phyloP scores from a whole-genome alignment of 2,888 invertebrate genomes.

The Brassicogethes aeneus region DNA sequence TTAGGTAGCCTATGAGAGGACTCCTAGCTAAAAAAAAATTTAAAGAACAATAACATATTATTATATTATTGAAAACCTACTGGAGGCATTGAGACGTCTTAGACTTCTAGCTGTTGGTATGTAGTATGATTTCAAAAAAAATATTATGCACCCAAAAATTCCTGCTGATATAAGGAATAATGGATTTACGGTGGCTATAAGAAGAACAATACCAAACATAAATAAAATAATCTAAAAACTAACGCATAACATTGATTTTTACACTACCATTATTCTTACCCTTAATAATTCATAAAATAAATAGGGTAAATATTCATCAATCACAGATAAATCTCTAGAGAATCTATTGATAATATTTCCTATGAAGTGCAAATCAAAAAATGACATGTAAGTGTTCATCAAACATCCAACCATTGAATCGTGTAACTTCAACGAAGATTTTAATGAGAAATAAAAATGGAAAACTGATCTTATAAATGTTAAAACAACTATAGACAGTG shows the following conservation, averaged over 20 bases:
- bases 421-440: background rate
- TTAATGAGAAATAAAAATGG: slow-evolving; percentile 15
- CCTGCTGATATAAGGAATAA: background rate
- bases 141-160: background rate
- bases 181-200: background rate
- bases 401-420: background rate
- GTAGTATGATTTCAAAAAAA: background rate
- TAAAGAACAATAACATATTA: too few species aligned
- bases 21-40: slow-evolving; percentile 33
- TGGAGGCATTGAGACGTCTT: background rate
- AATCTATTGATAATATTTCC: slow-evolving; percentile 7
- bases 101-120: background rate
- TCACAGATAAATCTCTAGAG: slow-evolving; percentile 3
- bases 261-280: too few species aligned
- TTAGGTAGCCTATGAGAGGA: slow-evolving; percentile 35
- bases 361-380: slow-evolving; percentile 5
- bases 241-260: slow-evolving; percentile 4
- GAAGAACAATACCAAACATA: background rate
- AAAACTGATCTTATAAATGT: slow-evolving; percentile 11
- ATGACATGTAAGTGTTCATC: background rate
- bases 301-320: slow-evolving; percentile 3
- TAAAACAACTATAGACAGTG: slow-evolving; percentile 9
- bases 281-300: background rate
- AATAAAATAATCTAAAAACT: background rate
- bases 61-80: background rate